A percentile compares a stretch with the other conserved stretches of the same genome.
These are phyloP conservation scores for Scaptomyza graminum DNA, from an alignment of 1,140 invertebrate genomes.

Conservation along the genomic window DNA sequence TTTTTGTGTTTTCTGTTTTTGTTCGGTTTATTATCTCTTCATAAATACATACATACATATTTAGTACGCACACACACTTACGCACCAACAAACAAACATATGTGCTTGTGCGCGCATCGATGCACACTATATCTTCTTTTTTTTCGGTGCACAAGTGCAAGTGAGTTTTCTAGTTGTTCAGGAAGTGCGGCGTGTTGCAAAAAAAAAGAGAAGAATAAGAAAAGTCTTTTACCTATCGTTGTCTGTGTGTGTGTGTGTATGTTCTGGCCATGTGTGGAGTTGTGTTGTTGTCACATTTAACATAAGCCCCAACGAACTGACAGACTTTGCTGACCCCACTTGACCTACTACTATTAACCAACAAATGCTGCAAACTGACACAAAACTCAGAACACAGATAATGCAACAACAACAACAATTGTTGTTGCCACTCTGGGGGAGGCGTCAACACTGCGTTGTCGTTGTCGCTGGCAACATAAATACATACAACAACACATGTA, in stretches of 20 bases:
- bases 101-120: neutral
- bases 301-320: neutral
- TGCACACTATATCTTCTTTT: neutral
- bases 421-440: constrained; percentile 15
- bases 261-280: neutral
- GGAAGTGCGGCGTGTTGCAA: neutral
- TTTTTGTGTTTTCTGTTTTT: constrained; percentile 25
- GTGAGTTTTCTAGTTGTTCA: constrained; percentile 11
- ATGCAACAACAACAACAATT: neutral
- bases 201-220: neutral
- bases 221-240: neutral
- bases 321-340: neutral
- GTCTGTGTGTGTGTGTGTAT: neutral
- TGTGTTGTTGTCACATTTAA: constrained; percentile 8
- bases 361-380: neutral
- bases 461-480: constrained; percentile 11
- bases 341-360: neutral
- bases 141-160: constrained; percentile 25
- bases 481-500: neutral
- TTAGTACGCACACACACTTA: too few species aligned
- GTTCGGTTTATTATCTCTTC: constrained; percentile 18
- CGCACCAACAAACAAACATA: neutral
- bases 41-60: neutral
- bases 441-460: constrained; percentile 26
- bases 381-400: constrained; percentile 5